Evolutionary conservation across 2,888 invertebrate genomes (phyloP).

Genomic region (Baronia brevicornis): DNA sequence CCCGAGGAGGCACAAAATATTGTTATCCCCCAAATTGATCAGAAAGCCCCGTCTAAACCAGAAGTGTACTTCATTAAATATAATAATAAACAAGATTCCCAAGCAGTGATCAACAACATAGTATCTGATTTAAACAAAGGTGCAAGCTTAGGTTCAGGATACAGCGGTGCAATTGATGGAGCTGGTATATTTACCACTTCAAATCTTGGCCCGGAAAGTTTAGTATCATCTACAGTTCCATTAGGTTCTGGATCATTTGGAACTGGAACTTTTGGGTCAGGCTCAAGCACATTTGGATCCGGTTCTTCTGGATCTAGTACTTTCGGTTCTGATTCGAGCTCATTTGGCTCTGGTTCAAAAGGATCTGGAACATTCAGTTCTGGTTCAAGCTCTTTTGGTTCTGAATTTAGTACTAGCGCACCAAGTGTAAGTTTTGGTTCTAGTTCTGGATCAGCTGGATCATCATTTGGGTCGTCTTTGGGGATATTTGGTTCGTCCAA

Average conservation of each 20-base stretch:
- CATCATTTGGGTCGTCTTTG: slow-evolving; percentile 1
- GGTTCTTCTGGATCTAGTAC: slow-evolving; percentile 7
- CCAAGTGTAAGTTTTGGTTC: too few relatives aligned
- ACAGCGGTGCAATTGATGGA: slow-evolving; percentile 1
- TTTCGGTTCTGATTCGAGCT: slow-evolving; percentile 7
- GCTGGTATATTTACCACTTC: slow-evolving; percentile 1
- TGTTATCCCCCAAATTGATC: slow-evolving; percentile 78
- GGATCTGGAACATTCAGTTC: too few relatives aligned
- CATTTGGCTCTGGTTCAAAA: slow-evolving; percentile 11
- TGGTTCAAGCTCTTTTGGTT: too few relatives aligned
- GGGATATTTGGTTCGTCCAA: slow-evolving; percentile 4
- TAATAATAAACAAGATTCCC: slow-evolving; percentile 78
- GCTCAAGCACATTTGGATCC: slow-evolving; percentile 9
- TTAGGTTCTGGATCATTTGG: slow-evolving; percentile 8
- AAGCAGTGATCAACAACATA: slow-evolving; percentile 60
- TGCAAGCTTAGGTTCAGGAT: slow-evolving; percentile 22
- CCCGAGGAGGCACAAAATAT: slow-evolving; percentile 82
- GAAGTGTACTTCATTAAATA: slow-evolving; percentile 88
- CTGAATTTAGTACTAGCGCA: too few relatives aligned
- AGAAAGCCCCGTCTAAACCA: slow-evolving; percentile 83
- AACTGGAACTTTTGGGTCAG: slow-evolving; percentile 8
- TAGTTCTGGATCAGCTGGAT: slow-evolving; percentile 2
- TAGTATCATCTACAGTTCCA: neutral
- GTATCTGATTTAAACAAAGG: slow-evolving; percentile 53
- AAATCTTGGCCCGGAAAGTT: slow-evolving; percentile 1